Evolutionary conservation across 2,888 invertebrate species (phyloP).

Genomic region (Ochropleura plecta): DNA sequence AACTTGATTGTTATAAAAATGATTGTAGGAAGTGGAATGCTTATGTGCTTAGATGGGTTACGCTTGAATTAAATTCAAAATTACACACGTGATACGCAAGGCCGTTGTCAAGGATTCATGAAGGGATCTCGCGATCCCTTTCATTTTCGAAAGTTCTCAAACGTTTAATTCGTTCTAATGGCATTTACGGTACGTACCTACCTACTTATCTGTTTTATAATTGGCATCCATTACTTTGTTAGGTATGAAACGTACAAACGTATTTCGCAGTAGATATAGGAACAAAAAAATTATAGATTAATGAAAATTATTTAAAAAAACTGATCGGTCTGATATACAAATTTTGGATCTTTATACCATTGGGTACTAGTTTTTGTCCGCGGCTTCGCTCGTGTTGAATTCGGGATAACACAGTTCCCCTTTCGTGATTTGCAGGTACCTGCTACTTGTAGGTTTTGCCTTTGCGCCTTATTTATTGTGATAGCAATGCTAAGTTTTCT

Average conservation of each 20-base stretch:
- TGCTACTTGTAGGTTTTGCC: no score
- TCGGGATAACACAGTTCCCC: no score
- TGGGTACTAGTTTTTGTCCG: no score
- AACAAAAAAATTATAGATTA: background rate
- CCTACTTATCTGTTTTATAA: conserved; percentile 4
- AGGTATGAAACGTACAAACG: no score
- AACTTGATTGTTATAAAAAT: conserved; percentile 27
- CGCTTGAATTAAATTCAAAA: conserved; percentile 24
- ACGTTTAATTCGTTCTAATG: conserved; percentile 3
- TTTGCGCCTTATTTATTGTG: no score
- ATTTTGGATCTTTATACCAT: background rate
- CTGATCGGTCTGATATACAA: background rate
- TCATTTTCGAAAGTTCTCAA: conserved; percentile 5
- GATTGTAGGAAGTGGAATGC: conserved; percentile 32
- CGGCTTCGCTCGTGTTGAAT: no score
- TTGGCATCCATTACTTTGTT: conserved; percentile 8
- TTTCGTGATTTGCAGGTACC: no score
- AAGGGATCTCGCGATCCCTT: conserved; percentile 7
- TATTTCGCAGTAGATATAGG: background rate
- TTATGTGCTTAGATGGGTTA: conserved; percentile 6
- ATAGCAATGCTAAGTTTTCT: no score
- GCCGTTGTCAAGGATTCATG: conserved; percentile 29
- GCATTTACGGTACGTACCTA: background rate
- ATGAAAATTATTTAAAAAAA: background rate
- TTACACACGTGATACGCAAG: conserved; percentile 20